Evolutionary conservation across 2,113 vertebrate species (phyloP).

Genomic region (Nesogale talazaci): DNA sequence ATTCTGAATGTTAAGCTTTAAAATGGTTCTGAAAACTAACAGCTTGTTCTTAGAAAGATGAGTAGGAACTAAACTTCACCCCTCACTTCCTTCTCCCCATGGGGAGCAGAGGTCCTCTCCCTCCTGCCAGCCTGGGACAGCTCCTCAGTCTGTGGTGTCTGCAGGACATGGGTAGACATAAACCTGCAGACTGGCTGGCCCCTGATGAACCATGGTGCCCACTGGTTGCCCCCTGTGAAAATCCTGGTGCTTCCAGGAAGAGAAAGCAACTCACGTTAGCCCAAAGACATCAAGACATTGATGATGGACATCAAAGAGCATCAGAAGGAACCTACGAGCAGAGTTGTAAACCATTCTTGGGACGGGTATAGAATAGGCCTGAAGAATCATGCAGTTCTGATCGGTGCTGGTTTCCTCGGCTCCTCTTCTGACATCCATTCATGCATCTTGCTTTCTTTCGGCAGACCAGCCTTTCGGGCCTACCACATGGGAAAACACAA

Average conservation of each 20-base stretch:
- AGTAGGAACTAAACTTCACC: too few species aligned
- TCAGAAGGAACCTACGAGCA: not conserved
- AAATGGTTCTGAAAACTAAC: not conserved
- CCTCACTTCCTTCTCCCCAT: not conserved
- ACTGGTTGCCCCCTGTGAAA: not conserved
- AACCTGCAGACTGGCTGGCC: not conserved
- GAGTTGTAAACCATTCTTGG: not conserved
- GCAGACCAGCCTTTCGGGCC: not conserved
- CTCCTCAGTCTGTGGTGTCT: rapidly evolving
- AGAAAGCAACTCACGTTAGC: conserved; percentile 20
- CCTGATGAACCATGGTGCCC: too few species aligned
- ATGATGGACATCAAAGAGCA: not conserved
- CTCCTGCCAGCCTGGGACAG: not conserved
- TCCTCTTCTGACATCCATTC: not conserved
- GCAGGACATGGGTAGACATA: not conserved
- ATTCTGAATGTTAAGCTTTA: not conserved
- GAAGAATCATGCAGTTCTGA: not conserved
- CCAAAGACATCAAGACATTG: conserved; percentile 7
- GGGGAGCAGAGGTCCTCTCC: not conserved
- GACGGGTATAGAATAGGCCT: not conserved
- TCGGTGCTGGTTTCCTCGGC: not conserved
- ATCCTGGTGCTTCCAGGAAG: not conserved
- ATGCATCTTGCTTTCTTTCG: not conserved
- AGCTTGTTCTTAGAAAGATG: not conserved
- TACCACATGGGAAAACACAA: not conserved